These are phyloP conservation scores for Frieseomelitta varia DNA, from an alignment of 1,140 invertebrate species.

Conservation along the genomic window DNA sequence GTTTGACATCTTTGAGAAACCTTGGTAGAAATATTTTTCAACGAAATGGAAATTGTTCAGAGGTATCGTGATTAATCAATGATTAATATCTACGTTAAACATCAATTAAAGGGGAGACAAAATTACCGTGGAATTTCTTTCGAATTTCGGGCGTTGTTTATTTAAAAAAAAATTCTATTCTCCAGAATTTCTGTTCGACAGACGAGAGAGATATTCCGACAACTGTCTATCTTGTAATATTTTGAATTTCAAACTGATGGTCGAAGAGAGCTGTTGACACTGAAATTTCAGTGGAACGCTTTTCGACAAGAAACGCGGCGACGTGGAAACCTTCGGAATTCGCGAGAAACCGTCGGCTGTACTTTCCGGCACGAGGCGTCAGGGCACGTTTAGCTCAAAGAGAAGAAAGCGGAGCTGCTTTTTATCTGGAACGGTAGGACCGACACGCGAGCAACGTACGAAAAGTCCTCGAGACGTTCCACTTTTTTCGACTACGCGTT, in stretches of 20 bases:
- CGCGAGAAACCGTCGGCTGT: neutral
- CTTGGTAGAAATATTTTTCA: too few relatives aligned
- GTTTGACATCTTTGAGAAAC: too few relatives aligned
- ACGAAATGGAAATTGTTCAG: too few relatives aligned
- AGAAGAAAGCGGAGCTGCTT: neutral
- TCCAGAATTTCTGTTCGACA: too few relatives aligned
- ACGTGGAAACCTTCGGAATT: neutral
- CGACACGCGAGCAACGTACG: constrained; percentile 6
- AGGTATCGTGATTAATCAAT: too few relatives aligned
- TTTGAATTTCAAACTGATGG: neutral
- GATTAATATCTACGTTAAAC: too few relatives aligned
- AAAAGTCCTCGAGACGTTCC: constrained; percentile 52
- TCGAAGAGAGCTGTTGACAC: neutral
- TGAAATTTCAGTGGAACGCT: neutral
- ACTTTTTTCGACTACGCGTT: constrained; percentile 61
- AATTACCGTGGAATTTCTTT: too few relatives aligned
- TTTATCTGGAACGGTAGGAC: neutral
- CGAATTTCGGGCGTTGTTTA: too few relatives aligned
- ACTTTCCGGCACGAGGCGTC: neutral
- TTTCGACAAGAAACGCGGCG: neutral
- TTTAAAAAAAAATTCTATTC: too few relatives aligned
- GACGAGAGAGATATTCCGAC: too few relatives aligned
- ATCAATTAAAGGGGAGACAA: too few relatives aligned
- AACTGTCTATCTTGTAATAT: neutral
- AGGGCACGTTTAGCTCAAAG: neutral